Evolutionary conservation across 2,797 vertebrate species (phyloP), one percentile per base, ranked within the genome.

Genomic region (Tragelaphus oryx): DNA sequence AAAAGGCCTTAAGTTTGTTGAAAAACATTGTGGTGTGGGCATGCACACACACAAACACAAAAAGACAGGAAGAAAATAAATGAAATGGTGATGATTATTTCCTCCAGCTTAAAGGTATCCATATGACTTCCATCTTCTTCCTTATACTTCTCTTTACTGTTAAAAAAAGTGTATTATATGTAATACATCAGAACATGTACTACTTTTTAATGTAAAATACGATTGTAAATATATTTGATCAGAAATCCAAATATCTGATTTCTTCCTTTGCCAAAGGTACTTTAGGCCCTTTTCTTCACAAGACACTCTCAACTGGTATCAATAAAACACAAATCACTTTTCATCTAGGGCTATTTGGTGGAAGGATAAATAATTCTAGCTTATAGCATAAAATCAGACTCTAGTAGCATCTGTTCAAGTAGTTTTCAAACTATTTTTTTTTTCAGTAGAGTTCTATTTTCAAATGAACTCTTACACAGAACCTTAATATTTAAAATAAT

Each of bases 231-330:
- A 50, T 20, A 85, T 81, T 88, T 91, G 26, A 92, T 83, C 30
- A 46, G 24, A 93, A 96, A 48, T 74, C 8, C 10, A 94, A 95
- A 71, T 75, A 52, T 68, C 60, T 90, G 33, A 87, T 79, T 84
- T 41, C 20, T 57, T 46, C 44, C 30, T 79, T 81, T 79, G 65
- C 28, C 22, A 92, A 76, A 7, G 12, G 28, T 57, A 52, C 48
- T 59, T 83, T 18, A 89, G 17, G 22, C 20, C 9, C 44, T 82
- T 93, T 48, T 41, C 37, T 30, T 46, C 22, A 81, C 18, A 92
- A 89, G 24, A 65, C 26, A 22, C 28, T 87, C 41, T 80, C 26
- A 87, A 84, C 26, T 80, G 30, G 11, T 37, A 57, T 44, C 52
- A 92, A 54, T 44, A 91, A 89, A 87, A 65, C 26, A n/a, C 13